Base-by-base conservation (phyloP, 2,888 invertebrate genomes). In the Plagiodera versicolora region DNA sequence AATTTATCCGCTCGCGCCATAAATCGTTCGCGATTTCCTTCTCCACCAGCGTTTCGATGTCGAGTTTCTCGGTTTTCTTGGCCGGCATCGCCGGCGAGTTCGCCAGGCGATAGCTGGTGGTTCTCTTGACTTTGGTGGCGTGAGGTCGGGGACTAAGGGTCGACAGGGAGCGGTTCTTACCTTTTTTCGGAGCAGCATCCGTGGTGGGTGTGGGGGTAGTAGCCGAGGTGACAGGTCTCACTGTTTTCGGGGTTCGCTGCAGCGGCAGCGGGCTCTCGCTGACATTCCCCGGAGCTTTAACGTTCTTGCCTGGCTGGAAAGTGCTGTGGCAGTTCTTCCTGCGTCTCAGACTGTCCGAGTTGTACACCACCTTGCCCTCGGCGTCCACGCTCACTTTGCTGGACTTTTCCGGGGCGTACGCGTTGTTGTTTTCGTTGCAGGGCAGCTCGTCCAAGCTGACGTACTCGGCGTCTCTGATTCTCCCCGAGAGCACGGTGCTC, bases 301-400 rank as follows among this genome's bases (percentile, higher is more conserved):
- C 91, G 77, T 90, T 91, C 46, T 92, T 92, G 68, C 94, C 94
- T 58, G 94, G 94, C 82, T 91, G 92, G 74, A 94, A 94, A 30
- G 93, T 92, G 35, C 92, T 91, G 74, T 92, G 91, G 14, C 90
- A 89, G 62, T 89, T 89, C 83, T 91, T 91, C 66, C 89, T 83
- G 71, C 92, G 84, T 75, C 88, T 89, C 66, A 94, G 81, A 75
- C 93, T 94, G 72, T 94, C 94, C 17, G 94, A 94, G 65, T 90
- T 91, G 80, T 91, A 94, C 63, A 94, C 89, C 47, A 94, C 91
- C 83, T 91, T 91, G 54, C 94, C 95, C 73, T 91, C 90, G 19
- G 94, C 89, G 80, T 94, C 92, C 47, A 94, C 81, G 32, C 89
- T 90, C 44, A 94, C 92, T 74, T 92, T 86, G 18, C 91, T 91